Evolutionary conservation across 2,888 invertebrate species (phyloP), one percentile per base, ranked within the genome.

Genomic region (Drosophila melanocephala): DNA sequence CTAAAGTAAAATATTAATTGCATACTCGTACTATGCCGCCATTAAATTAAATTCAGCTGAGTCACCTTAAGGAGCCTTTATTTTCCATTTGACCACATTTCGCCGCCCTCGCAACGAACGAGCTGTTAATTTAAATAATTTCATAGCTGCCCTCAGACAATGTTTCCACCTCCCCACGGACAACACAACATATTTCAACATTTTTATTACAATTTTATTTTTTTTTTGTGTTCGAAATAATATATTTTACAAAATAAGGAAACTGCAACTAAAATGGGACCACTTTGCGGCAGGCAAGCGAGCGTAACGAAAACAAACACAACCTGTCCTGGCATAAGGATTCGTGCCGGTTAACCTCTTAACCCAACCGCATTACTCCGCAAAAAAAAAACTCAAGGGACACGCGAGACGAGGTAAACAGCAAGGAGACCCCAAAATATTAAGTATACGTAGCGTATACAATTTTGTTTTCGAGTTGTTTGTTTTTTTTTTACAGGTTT

Each of bases 391-490:
- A 30, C 16, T 28, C 19, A 30, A 56, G 61, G 75, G 75, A 75
- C 57, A 70, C 70, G 69, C 72, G 58, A 77, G 30, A 56, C 64
- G 63, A 59, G 42, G 39, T 37, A 30, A 55, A 53, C 53, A 19
- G 52, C n/a, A 35, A 60, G 64, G 32, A 57, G 39, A 50, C 37
- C 33, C 44, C 65, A 16, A 42, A 58, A 42, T 83, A 81, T 82
- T 79, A 81, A 87, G 89, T 85, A 89, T 87, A 89, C 89, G 84
- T 69, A 64, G 68, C 52, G 78, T 74, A 56, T 59, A 73, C 72
- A 75, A 33, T 78, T 58, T 62, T 30, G 57, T 39, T 63, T 14
- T 63, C 28, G 58, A 59, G 62, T 65, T 62, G 55, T 52, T 68
- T 52, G 63, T 60, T 63, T 32, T 51, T 60, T 35, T 75, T 67